phyloP scores from a whole-genome alignment of 92 coral and sea anemone genomes.

The Pocillopora meandrina region DNA sequence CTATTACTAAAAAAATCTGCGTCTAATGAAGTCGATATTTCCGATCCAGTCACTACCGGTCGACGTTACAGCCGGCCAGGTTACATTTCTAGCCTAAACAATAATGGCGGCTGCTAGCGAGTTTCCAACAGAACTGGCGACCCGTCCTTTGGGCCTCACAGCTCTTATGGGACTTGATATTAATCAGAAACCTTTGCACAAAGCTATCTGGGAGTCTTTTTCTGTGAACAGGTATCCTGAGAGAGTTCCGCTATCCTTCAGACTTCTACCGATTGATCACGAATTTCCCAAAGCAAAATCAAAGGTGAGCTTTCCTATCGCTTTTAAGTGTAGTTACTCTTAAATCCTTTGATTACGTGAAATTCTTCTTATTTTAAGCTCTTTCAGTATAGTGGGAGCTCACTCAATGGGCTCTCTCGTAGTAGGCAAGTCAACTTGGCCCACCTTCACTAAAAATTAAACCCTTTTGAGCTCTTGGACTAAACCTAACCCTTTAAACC shows the following conservation, averaged over 20 bases:
- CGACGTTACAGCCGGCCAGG: background rate
- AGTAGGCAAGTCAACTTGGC: too few relatives aligned
- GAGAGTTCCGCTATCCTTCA: constrained; percentile 50
- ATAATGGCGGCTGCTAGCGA: constrained; percentile 99
- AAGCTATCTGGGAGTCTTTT: constrained; percentile 95
- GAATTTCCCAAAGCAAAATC: background rate
- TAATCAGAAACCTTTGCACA: constrained; percentile 77
- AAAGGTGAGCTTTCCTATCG: constrained; percentile 55
- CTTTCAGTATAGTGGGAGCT: too few relatives aligned
- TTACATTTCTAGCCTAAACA: constrained; percentile 10
- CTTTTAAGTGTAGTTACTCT: background rate
- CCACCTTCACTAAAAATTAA: too few relatives aligned
- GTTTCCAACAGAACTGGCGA: constrained; percentile 88
- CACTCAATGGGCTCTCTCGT: too few relatives aligned
- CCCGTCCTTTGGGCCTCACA: constrained; percentile 95
- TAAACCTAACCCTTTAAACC: too few relatives aligned
- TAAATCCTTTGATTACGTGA: constrained; percentile 24
- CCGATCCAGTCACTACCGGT: too few relatives aligned
- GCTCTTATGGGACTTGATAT: constrained; percentile 89
- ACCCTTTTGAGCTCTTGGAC: too few relatives aligned
- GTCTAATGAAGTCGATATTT: too few relatives aligned
- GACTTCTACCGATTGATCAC: too few relatives aligned
- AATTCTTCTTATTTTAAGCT: too few relatives aligned
- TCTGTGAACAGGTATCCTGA: constrained; percentile 89
- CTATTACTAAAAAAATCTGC: too few relatives aligned